Evolutionary conservation across 1,140 invertebrate species (phyloP).

Genomic region (Fopius arisanus): DNA sequence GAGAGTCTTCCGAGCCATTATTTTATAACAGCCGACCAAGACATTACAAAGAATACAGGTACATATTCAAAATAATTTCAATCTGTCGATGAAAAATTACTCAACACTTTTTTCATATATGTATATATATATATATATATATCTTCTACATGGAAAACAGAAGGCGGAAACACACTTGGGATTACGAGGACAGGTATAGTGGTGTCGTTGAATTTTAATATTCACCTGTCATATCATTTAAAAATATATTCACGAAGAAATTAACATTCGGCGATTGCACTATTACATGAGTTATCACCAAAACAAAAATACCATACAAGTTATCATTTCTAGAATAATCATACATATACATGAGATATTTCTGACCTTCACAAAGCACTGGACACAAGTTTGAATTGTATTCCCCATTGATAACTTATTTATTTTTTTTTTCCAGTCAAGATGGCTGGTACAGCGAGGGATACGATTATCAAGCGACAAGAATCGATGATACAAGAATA

Average conservation of each 20-base stretch:
- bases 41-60: conserved; percentile 68
- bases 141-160: conserved; percentile 47
- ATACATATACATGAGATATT: too few species aligned
- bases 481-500: conserved; percentile 58
- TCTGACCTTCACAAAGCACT: too few species aligned
- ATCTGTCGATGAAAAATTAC: neutral
- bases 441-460: conserved; percentile 64
- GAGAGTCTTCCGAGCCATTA: conserved; percentile 77
- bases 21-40: conserved; percentile 90
- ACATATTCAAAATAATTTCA: neutral
- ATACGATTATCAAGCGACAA: conserved; percentile 60
- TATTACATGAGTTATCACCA: neutral
- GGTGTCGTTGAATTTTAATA: conserved; percentile 43
- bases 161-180: conserved; percentile 70
- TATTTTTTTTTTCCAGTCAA: conserved; percentile 56
- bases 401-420: neutral
- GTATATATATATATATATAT: too few species aligned
- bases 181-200: conserved; percentile 70
- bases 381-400: too few species aligned
- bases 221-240: neutral
- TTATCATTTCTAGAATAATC: too few species aligned
- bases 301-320: neutral
- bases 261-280: conserved; percentile 14
- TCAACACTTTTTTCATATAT: conserved; percentile 45
- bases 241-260: neutral